Evolutionary conservation across 2,888 invertebrate species (phyloP).

Genomic region (Rotaria socialis): DNA sequence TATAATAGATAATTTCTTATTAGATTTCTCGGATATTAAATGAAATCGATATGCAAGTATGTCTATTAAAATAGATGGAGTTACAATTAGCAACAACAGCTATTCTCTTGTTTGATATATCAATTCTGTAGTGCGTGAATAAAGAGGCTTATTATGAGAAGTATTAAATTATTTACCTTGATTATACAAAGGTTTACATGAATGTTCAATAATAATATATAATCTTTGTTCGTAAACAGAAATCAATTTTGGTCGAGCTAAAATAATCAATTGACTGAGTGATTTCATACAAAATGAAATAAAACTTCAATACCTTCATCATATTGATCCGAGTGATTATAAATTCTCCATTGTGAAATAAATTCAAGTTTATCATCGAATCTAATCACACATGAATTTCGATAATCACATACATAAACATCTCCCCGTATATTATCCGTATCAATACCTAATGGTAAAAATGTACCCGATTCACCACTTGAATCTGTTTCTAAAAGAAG

Average conservation of each 20-base stretch:
- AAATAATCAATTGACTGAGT: background rate
- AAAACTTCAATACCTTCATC: background rate
- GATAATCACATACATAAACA: conserved; percentile 32
- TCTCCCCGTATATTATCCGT: background rate
- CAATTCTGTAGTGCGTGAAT: no score
- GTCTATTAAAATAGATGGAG: no score
- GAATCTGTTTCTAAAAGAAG: conserved; percentile 4
- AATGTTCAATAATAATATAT: conserved; percentile 33
- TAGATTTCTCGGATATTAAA: no score
- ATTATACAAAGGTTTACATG: conserved; percentile 34
- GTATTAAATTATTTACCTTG: background rate
- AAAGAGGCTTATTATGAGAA: no score
- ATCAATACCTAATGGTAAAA: conserved; percentile 36
- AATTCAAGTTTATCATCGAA: conserved; percentile 35
- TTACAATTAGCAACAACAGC: no score
- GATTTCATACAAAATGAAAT: no score
- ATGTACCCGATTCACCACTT: conserved; percentile 2
- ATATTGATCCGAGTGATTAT: conserved; percentile 13
- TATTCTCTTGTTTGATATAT: no score
- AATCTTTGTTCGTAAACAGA: background rate
- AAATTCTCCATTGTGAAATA: conserved; percentile 31
- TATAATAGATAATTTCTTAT: no score
- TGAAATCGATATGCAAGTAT: no score
- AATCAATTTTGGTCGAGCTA: conserved; percentile 34
- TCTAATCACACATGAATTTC: conserved; percentile 31